Evolutionary conservation across 2,888 invertebrate genomes (phyloP).

Genomic region (Stenurella melanura): DNA sequence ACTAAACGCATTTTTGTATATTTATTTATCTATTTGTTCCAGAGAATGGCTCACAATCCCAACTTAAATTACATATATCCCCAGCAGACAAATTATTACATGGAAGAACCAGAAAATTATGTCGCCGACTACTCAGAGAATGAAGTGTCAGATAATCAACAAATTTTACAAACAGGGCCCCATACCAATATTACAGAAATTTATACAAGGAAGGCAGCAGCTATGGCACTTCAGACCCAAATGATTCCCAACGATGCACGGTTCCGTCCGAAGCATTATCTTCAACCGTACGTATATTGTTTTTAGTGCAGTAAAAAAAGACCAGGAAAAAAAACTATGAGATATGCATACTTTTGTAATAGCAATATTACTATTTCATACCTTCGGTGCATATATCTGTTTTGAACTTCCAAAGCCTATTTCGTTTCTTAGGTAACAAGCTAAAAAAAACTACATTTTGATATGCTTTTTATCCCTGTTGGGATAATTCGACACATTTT

Average conservation of each 20-base stretch:
- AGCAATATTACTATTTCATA: too few relatives aligned
- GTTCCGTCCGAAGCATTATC: slow-evolving; percentile 40
- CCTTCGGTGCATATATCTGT: too few relatives aligned
- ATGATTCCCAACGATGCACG: slow-evolving; percentile 23
- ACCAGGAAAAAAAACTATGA: too few relatives aligned
- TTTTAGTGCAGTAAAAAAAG: too few relatives aligned
- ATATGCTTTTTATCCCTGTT: too few relatives aligned
- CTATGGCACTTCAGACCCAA: slow-evolving; percentile 37
- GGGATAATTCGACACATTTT: too few relatives aligned
- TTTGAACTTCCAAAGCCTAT: too few relatives aligned
- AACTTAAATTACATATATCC: slow-evolving; percentile 42
- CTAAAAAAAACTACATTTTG: too few relatives aligned
- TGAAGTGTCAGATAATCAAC: slow-evolving; percentile 55
- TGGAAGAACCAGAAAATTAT: slow-evolving; percentile 61
- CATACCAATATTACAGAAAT: slow-evolving; percentile 58
- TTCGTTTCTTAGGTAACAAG: too few relatives aligned
- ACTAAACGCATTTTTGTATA: too few relatives aligned
- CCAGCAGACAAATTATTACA: slow-evolving; percentile 53
- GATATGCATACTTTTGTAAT: too few relatives aligned
- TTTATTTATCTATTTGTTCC: background rate
- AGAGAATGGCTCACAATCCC: slow-evolving; percentile 44
- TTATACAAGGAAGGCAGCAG: slow-evolving; percentile 54
- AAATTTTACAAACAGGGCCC: slow-evolving; percentile 21
- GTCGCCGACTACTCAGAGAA: slow-evolving; percentile 63
- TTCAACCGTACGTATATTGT: slow-evolving; percentile 44